phyloP scores from a whole-genome alignment of 2,888 invertebrate genomes.

The Ashinkailepas kermadecensis region DNA sequence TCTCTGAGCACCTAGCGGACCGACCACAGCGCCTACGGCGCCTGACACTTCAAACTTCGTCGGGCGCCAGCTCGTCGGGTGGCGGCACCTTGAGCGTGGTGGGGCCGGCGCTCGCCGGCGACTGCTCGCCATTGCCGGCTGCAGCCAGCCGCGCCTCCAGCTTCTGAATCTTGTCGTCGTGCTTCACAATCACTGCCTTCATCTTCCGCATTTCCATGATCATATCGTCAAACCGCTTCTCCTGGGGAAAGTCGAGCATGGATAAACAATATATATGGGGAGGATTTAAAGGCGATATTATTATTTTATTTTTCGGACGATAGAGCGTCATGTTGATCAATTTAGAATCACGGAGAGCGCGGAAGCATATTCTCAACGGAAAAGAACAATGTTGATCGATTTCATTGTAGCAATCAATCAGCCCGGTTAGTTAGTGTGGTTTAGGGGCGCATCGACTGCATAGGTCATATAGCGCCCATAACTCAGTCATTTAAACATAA shows the following conservation, averaged over 20 bases:
- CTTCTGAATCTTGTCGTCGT: slow-evolving; percentile 56
- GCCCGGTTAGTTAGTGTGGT: no score
- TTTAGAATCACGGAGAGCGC: no score
- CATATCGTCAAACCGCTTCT: slow-evolving; percentile 35
- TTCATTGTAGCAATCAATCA: no score
- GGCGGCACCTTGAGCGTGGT: neutral
- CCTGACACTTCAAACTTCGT: slow-evolving; percentile 21
- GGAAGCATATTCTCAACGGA: no score
- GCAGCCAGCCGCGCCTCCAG: slow-evolving; percentile 26
- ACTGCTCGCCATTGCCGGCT: neutral
- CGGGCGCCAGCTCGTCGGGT: neutral
- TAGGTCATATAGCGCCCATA: no score
- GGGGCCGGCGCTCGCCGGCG: neutral
- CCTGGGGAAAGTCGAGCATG: slow-evolving; percentile 6
- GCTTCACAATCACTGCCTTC: slow-evolving; percentile 76
- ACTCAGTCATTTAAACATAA: no score
- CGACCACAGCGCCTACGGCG: neutral
- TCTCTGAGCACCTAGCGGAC: neutral
- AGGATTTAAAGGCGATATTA: no score
- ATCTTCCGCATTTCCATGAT: slow-evolving; percentile 36
- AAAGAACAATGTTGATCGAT: no score
- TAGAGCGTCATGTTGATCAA: no score
- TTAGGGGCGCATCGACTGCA: no score
- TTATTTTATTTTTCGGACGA: no score
- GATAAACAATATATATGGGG: no score